Evolutionary conservation across 2,888 invertebrate genomes (phyloP), one percentile per base, ranked within the genome.

Genomic region (Lepas anatifera): DNA sequence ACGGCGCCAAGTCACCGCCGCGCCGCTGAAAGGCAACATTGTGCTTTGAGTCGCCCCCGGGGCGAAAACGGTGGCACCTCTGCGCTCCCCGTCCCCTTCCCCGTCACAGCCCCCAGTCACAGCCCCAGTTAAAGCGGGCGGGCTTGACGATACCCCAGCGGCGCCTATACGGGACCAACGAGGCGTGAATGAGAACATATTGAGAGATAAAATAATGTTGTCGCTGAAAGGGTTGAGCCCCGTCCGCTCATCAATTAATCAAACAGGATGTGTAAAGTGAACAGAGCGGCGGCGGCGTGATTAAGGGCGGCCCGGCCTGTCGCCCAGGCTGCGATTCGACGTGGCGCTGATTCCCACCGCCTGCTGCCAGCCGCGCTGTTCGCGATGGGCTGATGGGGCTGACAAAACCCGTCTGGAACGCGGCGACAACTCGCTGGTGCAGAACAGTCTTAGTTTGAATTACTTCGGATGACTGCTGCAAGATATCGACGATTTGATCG

Each of bases 201-300:
- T 58, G 58, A 58, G 58, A 58, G 58, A 58, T 58, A 58, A 58
- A 58, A 58, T 58, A 58, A 58, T 58, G 58, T 58, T 58, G 58
- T 58, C 58, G 58, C 58, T 58, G 58, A 58, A 58, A 58, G 58
- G 58, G 58, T 58, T 58, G 58, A 58, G 58, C 58, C 58, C 58
- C 58, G 58, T 35, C 58, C 32, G 58, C 18, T 48, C 58, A 32
- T 58, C 58, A 58, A 58, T 58, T 58, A 58, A 58, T 58, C 58
- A 58, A 58, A 58, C 58, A 58, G 8, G 8, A 32, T 22, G 29
- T 58, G 35, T 35, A 58, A 58, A 58, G 58, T 58, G 58, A 58
- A 35, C 25, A 8, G 35, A 35, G 35, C 32, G 35, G 13, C 18
- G 16, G 32, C 22, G 10, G 41, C 16, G 41, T 41, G 41, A 41